Evolutionary conservation across 2,888 invertebrate species (phyloP).

Genomic region (Brachynemurus nebulosus): DNA sequence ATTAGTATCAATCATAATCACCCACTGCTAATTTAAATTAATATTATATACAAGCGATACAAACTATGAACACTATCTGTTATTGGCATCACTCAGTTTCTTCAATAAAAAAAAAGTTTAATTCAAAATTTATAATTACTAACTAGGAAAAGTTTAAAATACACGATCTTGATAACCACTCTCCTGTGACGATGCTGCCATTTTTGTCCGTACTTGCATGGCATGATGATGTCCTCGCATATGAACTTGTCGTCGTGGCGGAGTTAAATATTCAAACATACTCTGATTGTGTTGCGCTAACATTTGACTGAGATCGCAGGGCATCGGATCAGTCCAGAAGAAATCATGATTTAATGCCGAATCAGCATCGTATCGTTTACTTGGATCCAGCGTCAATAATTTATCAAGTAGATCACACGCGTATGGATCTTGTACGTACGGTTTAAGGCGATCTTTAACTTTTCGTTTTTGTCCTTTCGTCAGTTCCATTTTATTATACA

Average conservation of each 20-base stretch:
- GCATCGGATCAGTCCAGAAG: conserved; percentile 97
- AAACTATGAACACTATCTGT: too few relatives aligned
- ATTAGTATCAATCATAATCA: too few relatives aligned
- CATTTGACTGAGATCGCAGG: conserved; percentile 82
- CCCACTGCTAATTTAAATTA: too few relatives aligned
- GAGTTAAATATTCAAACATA: conserved; percentile 89
- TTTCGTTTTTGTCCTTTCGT: conserved; percentile 77
- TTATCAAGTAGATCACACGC: conserved; percentile 91
- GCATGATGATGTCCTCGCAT: conserved; percentile 54
- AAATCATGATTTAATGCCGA: conserved; percentile 93
- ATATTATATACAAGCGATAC: too few relatives aligned
- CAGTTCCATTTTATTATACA: conserved; percentile 78
- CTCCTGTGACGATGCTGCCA: conserved; percentile 42
- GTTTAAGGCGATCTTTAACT: conserved; percentile 70
- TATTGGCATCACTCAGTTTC: too few relatives aligned
- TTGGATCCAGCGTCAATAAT: conserved; percentile 80
- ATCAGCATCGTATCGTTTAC: conserved; percentile 77
- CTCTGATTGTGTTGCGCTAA: conserved; percentile 78
- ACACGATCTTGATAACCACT: conserved; percentile 77
- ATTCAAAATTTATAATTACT: too few relatives aligned
- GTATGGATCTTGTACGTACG: conserved; percentile 80
- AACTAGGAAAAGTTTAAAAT: conserved; percentile 53
- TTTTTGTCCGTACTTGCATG: conserved; percentile 37
- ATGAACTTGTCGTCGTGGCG: conserved; percentile 55
- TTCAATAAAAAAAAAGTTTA: too few relatives aligned